Conservation (phyloP, 1,140 invertebrate genomes). For the Coenobita brevimanus region DNA sequence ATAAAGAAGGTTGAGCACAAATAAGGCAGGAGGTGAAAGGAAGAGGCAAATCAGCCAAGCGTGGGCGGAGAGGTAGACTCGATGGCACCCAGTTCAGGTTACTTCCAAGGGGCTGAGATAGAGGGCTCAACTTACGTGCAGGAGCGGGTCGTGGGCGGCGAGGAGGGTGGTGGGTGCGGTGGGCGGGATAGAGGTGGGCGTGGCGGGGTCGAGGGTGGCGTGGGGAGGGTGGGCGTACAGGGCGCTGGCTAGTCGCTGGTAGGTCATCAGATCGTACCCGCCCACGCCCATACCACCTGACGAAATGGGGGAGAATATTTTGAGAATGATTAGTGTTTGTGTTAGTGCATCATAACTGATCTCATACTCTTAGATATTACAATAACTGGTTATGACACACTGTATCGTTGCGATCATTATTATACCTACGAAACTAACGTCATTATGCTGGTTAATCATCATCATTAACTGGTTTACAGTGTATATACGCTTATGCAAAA, state of each 20-base stretch:
- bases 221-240: conserved; percentile 64
- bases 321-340: no score
- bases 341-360: no score
- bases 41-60: background rate
- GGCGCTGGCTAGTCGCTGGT: conserved; percentile 60
- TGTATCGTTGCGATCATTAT: no score
- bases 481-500: no score
- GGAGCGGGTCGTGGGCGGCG: conserved; percentile 51
- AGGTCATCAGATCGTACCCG: conserved; percentile 66
- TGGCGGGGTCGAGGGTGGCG: conserved; percentile 52
- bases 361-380: no score
- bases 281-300: conserved; percentile 59
- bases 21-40: background rate
- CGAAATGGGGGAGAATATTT: no score
- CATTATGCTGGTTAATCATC: no score
- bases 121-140: conserved; percentile 47
- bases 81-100: conserved; percentile 18
- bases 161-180: conserved; percentile 61
- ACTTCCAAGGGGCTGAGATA: background rate
- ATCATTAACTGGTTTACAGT: no score
- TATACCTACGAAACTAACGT: no score
- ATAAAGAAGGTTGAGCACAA: no score
- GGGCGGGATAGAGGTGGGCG: conserved; percentile 54
- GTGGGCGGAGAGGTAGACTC: background rate
- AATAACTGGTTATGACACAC: no score